Evolutionary conservation across 2,797 vertebrate species (phyloP).

Genomic region (Nannoperca australis): DNA sequence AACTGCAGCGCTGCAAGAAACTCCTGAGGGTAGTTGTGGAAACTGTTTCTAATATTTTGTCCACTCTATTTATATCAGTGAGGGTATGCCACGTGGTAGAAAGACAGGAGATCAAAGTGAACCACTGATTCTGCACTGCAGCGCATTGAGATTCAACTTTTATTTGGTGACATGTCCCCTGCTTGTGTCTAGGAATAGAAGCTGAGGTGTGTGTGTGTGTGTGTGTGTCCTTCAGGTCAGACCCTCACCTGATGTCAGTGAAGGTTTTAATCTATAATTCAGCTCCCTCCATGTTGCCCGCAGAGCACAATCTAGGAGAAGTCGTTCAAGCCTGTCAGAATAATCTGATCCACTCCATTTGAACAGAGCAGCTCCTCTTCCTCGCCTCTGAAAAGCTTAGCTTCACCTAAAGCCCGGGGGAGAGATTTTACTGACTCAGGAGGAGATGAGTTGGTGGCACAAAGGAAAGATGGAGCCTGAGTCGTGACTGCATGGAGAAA

Average conservation of each 20-base stretch:
- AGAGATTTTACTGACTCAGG: slow-evolving; percentile 13
- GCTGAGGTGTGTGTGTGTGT: slow-evolving; percentile 18
- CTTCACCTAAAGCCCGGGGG: slow-evolving; percentile 9
- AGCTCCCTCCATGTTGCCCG: slow-evolving; percentile 35
- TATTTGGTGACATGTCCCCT: not conserved
- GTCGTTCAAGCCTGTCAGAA: slow-evolving; percentile 43
- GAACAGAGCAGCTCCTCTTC: slow-evolving; percentile 23
- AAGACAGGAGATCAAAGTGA: not conserved
- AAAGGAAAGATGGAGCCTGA: not conserved
- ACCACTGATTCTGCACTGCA: not conserved
- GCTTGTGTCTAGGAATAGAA: slow-evolving; percentile 12
- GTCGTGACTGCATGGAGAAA: not conserved
- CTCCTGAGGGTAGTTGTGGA: not conserved
- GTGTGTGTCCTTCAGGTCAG: slow-evolving; percentile 30
- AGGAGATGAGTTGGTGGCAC: slow-evolving; percentile 13
- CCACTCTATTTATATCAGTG: not conserved
- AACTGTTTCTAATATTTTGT: not conserved
- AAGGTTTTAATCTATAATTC: slow-evolving; percentile 73
- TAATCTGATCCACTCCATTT: slow-evolving; percentile 42
- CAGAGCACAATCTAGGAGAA: slow-evolving; percentile 2
- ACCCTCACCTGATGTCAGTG: slow-evolving; percentile 43
- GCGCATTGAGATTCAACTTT: slow-evolving; percentile 13
- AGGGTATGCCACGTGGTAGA: no score
- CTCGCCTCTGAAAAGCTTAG: slow-evolving; percentile 18
- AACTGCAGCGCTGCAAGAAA: not conserved